Evolutionary conservation across 2,888 invertebrate genomes (phyloP), one percentile per base, ranked within the genome.

Genomic region (Philhelius pedissequus): DNA sequence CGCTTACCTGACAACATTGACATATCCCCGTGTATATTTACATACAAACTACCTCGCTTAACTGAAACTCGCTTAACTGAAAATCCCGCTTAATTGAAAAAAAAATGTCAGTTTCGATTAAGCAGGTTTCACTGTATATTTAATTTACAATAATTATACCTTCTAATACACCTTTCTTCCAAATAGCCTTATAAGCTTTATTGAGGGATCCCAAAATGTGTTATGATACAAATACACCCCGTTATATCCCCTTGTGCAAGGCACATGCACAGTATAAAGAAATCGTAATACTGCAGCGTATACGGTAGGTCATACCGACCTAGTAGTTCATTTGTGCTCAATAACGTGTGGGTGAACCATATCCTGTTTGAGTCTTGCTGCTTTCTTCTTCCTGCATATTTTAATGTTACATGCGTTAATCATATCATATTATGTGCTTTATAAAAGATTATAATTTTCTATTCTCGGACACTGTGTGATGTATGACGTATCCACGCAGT

Each of bases 391-490:
- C 54, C 40, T 75, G 75, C 60, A 76, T 62, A 76, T 76, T 71
- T 80, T 48, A 75, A 73, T 66, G 45, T 76, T 79, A 80, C 66
- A 60, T 84, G 80, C 76, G 75, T 80, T 76, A 80, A 84, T 74
- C 71, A 80, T 80, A 75, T 70, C 71, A 60, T 70, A 84, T 84
- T 70, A 48, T 13, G 25, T 71, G 64, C 50, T 71, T 56, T 56
- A 56, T 68, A 62, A 68, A 43, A 54, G 84, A 62, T 84, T 76
- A 75, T 76, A 80, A 80, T 80, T 80, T 80, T 75, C 84, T 84
- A 84, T 84, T 68, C 80, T 76, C 75, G 84, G 84, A 80, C 84
- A 84, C 8, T 11, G 9, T 70, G 80, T 45, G 70, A 58, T 66
- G 70, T 66, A 45, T 76, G 70, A 84, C 80, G 70, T 58, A 43